Evolutionary conservation across 2,797 vertebrate species (phyloP), one percentile per base, ranked within the genome.

Genomic region (Rhinophrynus dorsalis): DNA sequence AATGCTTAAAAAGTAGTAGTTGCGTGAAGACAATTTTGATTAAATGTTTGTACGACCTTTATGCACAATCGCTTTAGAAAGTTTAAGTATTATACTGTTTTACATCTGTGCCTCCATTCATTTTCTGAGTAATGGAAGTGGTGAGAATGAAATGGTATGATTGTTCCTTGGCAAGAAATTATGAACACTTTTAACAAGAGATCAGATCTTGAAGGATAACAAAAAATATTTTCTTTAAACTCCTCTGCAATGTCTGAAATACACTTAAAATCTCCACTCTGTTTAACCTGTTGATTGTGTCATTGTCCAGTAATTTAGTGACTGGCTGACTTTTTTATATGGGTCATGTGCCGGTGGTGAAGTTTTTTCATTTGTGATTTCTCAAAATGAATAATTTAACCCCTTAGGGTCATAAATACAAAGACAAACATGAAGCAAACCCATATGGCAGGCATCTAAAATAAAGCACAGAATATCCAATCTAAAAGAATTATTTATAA

Each of bases 101-200:
- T 69, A 54, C 67, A 69, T 69, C 67, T 69, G 67, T 44, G 57
- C 10, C 57, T 55, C 35, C 20, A 23, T 61, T 60, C 5, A 60
- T 68, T 61, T 24, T 54, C 35, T 20, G n/a, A 54, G 57, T 51
- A 59, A 60, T 58, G 65, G 65, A 69, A 52, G 50, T 20, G 30
- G 48, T 61, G 67, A 61, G 57, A 50, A 68, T 17, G 67, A 61
- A 52, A 61, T 32, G 33, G 35, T 61, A 27, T 44, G 67, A 61
- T 59, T 27, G 67, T 32, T 61, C 18, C 38, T 61, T 69, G 67
- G 67, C 67, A 60, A 45, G 37, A 68, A 30, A 24, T 11, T 68
- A 42, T 29, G 30, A 5, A 35, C 30, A 38, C 50, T 40, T 57
- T 47, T 47, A 61, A 61, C 45, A 61, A 42, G 12, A 61, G 57